A percentile compares a stretch with the other conserved stretches of the same genome.
Conservation (phyloP, 2,113 vertebrate species). For the Corydoras sp. region DNA sequence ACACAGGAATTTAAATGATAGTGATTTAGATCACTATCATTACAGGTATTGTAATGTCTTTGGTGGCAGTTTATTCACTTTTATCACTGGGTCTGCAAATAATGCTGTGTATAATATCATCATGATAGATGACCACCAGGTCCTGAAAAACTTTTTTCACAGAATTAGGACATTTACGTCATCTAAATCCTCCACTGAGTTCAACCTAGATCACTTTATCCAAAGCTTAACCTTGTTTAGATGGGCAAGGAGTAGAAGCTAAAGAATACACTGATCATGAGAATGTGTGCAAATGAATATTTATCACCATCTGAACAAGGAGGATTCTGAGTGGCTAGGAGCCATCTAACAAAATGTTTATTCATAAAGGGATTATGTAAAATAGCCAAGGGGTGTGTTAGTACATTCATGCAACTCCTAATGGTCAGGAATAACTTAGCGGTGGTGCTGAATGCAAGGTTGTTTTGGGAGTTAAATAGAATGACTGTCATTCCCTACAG, state of each 20-base stretch:
- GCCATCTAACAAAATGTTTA: constrained; percentile 49
- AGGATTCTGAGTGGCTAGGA: constrained; percentile 42
- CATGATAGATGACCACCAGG: not conserved
- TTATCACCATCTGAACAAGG: constrained; percentile 47
- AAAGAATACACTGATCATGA: constrained; percentile 28
- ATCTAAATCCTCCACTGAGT: constrained; percentile 4
- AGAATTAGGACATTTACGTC: not conserved
- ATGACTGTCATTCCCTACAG: constrained; percentile 31
- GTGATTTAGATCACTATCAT: not conserved
- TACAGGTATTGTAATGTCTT: not conserved
- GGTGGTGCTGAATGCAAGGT: constrained; percentile 31
- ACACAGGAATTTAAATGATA: not conserved
- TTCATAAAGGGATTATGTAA: constrained; percentile 59
- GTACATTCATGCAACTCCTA: constrained; percentile 43
- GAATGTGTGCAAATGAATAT: constrained; percentile 49
- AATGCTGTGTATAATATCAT: not conserved
- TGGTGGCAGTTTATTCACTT: not conserved
- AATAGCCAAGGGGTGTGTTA: constrained; percentile 46
- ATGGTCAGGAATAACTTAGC: constrained; percentile 44
- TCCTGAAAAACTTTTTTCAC: not conserved
- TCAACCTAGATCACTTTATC: constrained; percentile 5
- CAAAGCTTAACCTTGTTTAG: constrained; percentile 17
- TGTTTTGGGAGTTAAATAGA: constrained; percentile 37
- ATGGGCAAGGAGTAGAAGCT: constrained; percentile 35
- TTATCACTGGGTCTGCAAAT: not conserved